Base-by-base conservation (phyloP, 2,888 invertebrate species). In the Drosophila atripex region DNA sequence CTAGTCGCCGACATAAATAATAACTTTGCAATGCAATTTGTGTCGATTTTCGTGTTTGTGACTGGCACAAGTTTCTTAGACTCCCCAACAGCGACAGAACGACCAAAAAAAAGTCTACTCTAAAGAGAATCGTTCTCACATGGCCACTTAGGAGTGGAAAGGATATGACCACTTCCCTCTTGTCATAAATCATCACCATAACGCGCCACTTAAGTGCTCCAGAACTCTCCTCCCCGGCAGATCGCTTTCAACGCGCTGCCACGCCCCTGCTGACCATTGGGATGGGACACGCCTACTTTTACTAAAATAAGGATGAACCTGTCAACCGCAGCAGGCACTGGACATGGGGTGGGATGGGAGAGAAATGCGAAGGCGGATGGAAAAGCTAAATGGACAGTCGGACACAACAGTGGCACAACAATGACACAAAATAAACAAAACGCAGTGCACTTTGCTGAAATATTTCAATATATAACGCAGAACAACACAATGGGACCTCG, bases 111-210 rank as follows among this genome's bases (percentile, higher is more conserved):
- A 9, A 2, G 9, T 16, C 3, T 18, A 1, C 18, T 18, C 18
- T 18, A 18, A 18, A 18, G 14, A 30, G 11, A 54, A 51, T 49
- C 35, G 41, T 14, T 43, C 30, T 50, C 52, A 68, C 39, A 35
- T 56, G 61, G 63, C 71, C 85, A 80, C 82, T 80, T 71, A 61
- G 16, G 14, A 46, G 65, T 12, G 35, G 57, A 58, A 52, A 75
- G 51, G 85, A 76, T 69, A 35, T 46, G 51, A 66, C 50, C 30
- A 46, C 54, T 64, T 56, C 49, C 35, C 71, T 53, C 61, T 53
- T 87, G 85, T 85, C 82, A 82, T 82, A 82, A 82, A 82, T 82
- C 82, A 82, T 82, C 85, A 80, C 71, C 85, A 87, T 76, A 87
- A 76, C 82, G 72, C 85, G 66, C 78, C 75, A 85, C 87, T 87